Evolutionary conservation across 2,113 vertebrate species (phyloP), one percentile per base, ranked within the genome.

Genomic region (Calcarius ornatus): DNA sequence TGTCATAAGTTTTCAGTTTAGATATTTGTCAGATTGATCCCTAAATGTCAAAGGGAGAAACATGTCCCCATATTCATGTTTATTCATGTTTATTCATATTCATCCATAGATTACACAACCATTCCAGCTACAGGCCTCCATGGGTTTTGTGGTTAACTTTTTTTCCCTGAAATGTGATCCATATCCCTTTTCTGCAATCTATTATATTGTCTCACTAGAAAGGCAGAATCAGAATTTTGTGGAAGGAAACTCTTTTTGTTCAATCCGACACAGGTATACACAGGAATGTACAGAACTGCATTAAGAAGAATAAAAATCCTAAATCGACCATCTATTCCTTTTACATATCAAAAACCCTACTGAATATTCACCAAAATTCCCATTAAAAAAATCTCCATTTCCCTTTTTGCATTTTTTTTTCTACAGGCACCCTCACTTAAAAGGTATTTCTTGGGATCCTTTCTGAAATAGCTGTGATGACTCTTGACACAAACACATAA

Each of bases 41-140:
- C 11, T 72, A 69, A 72, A 73, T 15, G 6, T 37, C 25, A 47
- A 83, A 15, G 9, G 4, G 3, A 28, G 5, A 59, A 81, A 56
- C 1, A 6, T 1, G 8, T 77, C 15, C 9, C 20, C 5, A 15
- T 23, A 63, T 45, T 42, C 1, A 1, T 23, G 9, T 57, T 22
- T 21, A 63, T 50, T 45, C 1, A 1, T 25, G 19, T 33, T 21
- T 22, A 56, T 57, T n/a, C 54, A 57, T 57, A 24, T 35, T 57
- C 33, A 35, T 35, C 14, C 22, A 59, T 3, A 22, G 22, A 19
- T 73, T 37, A 20, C 4, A 48, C 6, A 68, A 19, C 12, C 25
- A n/a, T 43, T 79, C 10, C 22, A 43, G 3, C 12, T 69, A 12
- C 37, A 81, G 6, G 17, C 12, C 2, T 69, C 6, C 4, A 38